Conservation (phyloP, 2,888 invertebrate species). For the Hirtodrosophila duncani region DNA sequence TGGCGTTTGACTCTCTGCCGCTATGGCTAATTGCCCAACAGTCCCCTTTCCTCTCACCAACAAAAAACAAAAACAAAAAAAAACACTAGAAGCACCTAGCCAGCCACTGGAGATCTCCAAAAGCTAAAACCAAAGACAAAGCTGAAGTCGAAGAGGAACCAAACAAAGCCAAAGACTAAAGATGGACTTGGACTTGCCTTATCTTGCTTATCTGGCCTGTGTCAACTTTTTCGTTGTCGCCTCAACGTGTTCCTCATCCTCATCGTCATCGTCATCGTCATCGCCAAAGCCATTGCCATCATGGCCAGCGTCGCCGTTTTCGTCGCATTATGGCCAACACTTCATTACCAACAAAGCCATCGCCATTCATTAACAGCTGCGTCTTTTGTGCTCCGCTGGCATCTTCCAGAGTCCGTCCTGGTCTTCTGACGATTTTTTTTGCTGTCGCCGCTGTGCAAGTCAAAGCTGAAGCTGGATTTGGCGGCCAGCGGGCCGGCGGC, state of each 20-base stretch:
- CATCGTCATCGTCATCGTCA: slow-evolving; percentile 35
- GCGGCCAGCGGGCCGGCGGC: not conserved
- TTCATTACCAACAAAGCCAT: slow-evolving; percentile 62
- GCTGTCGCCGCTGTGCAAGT: slow-evolving; percentile 54
- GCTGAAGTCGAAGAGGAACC: not conserved
- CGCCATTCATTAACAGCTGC: slow-evolving; percentile 66
- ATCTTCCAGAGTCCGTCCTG: not conserved
- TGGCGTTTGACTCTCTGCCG: slow-evolving; percentile 18
- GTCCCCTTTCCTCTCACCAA: not conserved
- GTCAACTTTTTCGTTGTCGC: slow-evolving; percentile 43
- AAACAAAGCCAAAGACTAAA: slow-evolving; percentile 11
- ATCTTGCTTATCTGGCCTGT: slow-evolving; percentile 53
- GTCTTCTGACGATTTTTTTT: slow-evolving; percentile 28
- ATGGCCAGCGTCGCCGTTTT: slow-evolving; percentile 9
- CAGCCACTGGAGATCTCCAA: no score
- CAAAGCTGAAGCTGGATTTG: slow-evolving; percentile 32
- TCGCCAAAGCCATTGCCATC: slow-evolving; percentile 11
- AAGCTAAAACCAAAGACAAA: no score
- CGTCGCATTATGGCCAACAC: slow-evolving; percentile 64
- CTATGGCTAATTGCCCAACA: slow-evolving; percentile 37
- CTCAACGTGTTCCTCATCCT: slow-evolving; percentile 18
- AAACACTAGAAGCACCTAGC: no score
- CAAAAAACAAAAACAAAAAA: not conserved
- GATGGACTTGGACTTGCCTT: slow-evolving; percentile 30
- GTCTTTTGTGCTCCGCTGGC: slow-evolving; percentile 43